phyloP scores from a whole-genome alignment of 2,797 vertebrate genomes.

The Neomorphus geoffroyi region DNA sequence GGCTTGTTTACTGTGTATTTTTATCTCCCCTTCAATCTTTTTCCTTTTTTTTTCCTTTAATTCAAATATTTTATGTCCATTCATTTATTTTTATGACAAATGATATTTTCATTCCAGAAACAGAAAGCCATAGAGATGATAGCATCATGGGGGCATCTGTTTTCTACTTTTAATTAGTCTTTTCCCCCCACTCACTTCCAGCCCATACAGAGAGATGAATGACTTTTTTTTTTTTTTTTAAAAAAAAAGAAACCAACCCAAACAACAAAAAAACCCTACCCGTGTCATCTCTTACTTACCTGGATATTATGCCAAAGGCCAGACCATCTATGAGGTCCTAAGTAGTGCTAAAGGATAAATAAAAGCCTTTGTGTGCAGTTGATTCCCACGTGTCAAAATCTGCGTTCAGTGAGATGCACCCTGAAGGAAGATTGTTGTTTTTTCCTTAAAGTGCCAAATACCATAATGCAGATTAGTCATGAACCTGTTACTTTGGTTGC shows the following conservation, averaged over 20 bases:
- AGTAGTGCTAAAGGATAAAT: neutral
- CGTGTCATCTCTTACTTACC: neutral
- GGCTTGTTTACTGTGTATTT: conserved; percentile 70
- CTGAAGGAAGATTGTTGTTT: neutral
- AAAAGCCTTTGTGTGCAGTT: neutral
- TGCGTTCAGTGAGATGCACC: neutral
- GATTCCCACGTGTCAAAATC: neutral
- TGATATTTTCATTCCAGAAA: conserved; percentile 62
- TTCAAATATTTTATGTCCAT: conserved; percentile 75
- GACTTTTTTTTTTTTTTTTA: neutral
- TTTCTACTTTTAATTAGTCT: conserved; percentile 67
- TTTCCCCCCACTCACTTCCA: neutral
- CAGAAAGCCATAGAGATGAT: conserved; percentile 58
- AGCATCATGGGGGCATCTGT: conserved; percentile 64
- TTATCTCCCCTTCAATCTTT: conserved; percentile 61
- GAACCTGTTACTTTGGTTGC: neutral
- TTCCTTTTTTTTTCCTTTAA: neutral
- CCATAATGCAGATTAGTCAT: neutral
- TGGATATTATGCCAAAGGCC: neutral
- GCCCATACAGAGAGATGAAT: neutral
- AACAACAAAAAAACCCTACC: neutral
- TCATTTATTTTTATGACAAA: conserved; percentile 75
- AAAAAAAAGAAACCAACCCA: no score
- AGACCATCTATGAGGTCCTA: neutral
- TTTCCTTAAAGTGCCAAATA: neutral